phyloP scores from a whole-genome alignment of 2,888 invertebrate genomes.

The Drosophila melanosoma region DNA sequence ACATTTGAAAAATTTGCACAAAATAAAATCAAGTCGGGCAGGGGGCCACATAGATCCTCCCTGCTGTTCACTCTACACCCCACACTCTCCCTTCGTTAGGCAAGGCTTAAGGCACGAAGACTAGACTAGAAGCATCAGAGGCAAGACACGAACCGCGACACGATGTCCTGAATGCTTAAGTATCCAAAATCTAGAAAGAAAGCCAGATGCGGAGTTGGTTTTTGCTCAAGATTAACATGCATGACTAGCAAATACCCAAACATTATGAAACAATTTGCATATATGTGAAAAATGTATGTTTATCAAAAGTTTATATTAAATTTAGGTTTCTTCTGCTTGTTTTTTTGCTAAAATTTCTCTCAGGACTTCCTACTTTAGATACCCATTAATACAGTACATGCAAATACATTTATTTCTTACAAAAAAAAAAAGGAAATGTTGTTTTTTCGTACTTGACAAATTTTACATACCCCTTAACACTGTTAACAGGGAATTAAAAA shows the following conservation, averaged over 20 bases:
- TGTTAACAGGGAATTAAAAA: constrained; percentile 14
- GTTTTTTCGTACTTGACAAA: no score
- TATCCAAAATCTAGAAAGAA: constrained; percentile 33
- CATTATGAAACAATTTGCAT: background rate
- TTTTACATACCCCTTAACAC: background rate
- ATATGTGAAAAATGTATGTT: background rate
- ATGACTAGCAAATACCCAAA: constrained; percentile 5
- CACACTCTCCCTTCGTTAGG: background rate
- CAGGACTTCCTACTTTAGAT: background rate
- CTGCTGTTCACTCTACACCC: background rate
- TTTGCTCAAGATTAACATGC: background rate
- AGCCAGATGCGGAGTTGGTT: constrained; percentile 7
- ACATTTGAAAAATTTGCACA: constrained; percentile 81
- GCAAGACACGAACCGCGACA: constrained; percentile 66
- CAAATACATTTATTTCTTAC: background rate
- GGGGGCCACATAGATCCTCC: constrained; percentile 21
- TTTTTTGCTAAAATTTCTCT: background rate
- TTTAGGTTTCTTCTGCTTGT: background rate
- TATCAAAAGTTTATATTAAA: background rate
- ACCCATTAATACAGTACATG: background rate
- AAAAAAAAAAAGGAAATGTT: background rate
- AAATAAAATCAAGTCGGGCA: constrained; percentile 73
- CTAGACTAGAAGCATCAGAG: constrained; percentile 25
- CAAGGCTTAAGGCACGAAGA: constrained; percentile 17
- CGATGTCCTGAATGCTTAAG: constrained; percentile 78